These are phyloP conservation scores for Maniola hyperantus DNA, from an alignment of 2,888 invertebrate species.

Conservation along the genomic window DNA sequence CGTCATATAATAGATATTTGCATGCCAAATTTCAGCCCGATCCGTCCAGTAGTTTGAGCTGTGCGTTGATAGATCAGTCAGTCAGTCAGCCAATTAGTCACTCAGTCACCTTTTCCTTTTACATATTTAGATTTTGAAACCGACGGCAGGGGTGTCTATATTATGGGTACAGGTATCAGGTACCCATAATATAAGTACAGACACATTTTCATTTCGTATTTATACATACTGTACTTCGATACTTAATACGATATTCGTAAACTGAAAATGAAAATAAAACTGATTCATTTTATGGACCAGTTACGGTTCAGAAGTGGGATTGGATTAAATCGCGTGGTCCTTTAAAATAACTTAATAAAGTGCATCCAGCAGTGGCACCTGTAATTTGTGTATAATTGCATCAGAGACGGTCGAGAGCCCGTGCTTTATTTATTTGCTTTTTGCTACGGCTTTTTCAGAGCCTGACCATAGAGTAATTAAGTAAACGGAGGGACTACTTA, in stretches of 20 bases:
- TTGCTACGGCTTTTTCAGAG: conserved; percentile 11
- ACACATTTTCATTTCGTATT: too few species aligned
- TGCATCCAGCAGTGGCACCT: conserved; percentile 30
- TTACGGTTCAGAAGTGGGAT: conserved; percentile 29
- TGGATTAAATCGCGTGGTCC: conserved; percentile 31
- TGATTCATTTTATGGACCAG: conserved; percentile 29
- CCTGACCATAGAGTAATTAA: conserved; percentile 13
- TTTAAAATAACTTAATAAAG: conserved; percentile 38
- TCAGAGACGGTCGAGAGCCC: conserved; percentile 23
- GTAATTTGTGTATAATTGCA: conserved; percentile 35
- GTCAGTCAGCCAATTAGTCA: too few species aligned
- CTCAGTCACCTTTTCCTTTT: too few species aligned
- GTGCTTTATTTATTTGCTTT: conserved; percentile 21
- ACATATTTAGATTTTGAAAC: too few species aligned
- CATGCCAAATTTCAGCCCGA: too few species aligned
- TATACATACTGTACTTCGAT: too few species aligned
- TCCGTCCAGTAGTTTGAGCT: too few species aligned
- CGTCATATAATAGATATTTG: too few species aligned
- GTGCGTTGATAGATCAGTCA: too few species aligned
- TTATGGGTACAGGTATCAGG: too few species aligned
- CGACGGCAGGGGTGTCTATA: too few species aligned
- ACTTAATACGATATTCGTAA: conserved; percentile 7
- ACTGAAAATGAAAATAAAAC: conserved; percentile 26
- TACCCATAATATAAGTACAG: too few species aligned
- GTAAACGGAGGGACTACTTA: conserved; percentile 4